phyloP scores from a whole-genome alignment of 53 echinoderm and acorn worm species.

The Zoroaster sp. region DNA sequence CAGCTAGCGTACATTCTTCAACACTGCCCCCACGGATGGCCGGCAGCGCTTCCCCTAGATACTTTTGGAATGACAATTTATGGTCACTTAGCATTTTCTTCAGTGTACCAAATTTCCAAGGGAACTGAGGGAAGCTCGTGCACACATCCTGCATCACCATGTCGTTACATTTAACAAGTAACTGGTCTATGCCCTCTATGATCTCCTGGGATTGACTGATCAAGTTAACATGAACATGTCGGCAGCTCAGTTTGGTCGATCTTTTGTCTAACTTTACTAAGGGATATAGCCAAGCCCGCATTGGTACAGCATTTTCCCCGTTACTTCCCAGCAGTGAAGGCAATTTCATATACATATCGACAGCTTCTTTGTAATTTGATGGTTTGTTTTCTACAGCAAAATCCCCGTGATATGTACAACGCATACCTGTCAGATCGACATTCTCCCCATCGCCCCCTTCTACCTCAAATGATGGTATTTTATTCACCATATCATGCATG shows the following conservation, averaged over 20 bases:
- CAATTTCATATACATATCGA: slow-evolving; percentile 32
- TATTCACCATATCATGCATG: slow-evolving; percentile 4
- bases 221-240: slow-evolving; percentile 29
- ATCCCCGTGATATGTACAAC: slow-evolving; percentile 57
- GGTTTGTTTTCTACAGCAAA: slow-evolving; percentile 36
- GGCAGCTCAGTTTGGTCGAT: background rate
- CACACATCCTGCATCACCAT: slow-evolving; percentile 4
- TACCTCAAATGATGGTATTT: background rate
- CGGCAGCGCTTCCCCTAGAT: slow-evolving; percentile 6
- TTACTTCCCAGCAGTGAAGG: slow-evolving; percentile 42
- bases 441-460: background rate
- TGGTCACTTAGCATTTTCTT: slow-evolving; percentile 1
- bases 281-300: slow-evolving; percentile 54
- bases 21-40: slow-evolving; percentile 40
- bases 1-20: slow-evolving; percentile 26
- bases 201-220: slow-evolving; percentile 40
- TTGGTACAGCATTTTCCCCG: slow-evolving; percentile 53
- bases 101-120: slow-evolving; percentile 17
- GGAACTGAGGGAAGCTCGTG: slow-evolving; percentile 43
- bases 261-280: slow-evolving; percentile 18
- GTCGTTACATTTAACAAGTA: slow-evolving; percentile 41
- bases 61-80: slow-evolving; percentile 30
- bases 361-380: slow-evolving; percentile 43
- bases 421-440: background rate
- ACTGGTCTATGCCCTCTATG: slow-evolving; percentile 37